Evolutionary conservation across 2,888 invertebrate genomes (phyloP), one percentile per base, ranked within the genome.

Genomic region (Clostera curtula): DNA sequence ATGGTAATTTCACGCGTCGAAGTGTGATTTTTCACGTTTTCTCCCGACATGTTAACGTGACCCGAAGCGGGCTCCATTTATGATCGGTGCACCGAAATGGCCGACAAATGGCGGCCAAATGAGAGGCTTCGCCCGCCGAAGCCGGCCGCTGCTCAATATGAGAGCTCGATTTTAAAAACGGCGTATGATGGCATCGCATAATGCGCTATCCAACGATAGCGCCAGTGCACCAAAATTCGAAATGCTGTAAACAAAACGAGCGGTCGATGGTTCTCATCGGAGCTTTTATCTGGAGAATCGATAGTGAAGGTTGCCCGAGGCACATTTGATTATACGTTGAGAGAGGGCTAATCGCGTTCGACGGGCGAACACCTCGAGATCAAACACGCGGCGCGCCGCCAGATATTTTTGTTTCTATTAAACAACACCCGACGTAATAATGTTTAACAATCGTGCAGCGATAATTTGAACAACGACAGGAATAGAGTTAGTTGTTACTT

Each of bases 331-430:
- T 83, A 83, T 79, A 83, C 73, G 82, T 83, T 80, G 82, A 74
- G 79, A 71, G 76, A 73, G 74, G 76, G 79, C 80, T 83, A 82
- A 83, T 83, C 82, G 83, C 77, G 74, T 74, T 76, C 72, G 83
- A 82, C 83, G 80, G 82, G 66, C 82, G 83, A 80, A 83, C 82
- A 80, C 82, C 82, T 80, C 82, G 83, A 83, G 83, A 83, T 83
- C 83, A 83, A 83, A 83, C 83, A 83, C 82, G 73, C 79, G 79
- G 77, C 82, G 80, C 73, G 80, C 83, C 83, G 83, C 76, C 83
- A 80, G 79, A 83, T 83, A 83, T 83, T 83, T 83, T 83, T 83
- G 83, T 83, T 83, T 83, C 83, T 83, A 83, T 83, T 83, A 83
- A 83, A 83, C 83, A 83, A 83, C 83, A 83, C 80, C 83, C 83